Evolutionary conservation across 2,888 invertebrate species (phyloP).

Genomic region (Linnaemya tessellans): DNA sequence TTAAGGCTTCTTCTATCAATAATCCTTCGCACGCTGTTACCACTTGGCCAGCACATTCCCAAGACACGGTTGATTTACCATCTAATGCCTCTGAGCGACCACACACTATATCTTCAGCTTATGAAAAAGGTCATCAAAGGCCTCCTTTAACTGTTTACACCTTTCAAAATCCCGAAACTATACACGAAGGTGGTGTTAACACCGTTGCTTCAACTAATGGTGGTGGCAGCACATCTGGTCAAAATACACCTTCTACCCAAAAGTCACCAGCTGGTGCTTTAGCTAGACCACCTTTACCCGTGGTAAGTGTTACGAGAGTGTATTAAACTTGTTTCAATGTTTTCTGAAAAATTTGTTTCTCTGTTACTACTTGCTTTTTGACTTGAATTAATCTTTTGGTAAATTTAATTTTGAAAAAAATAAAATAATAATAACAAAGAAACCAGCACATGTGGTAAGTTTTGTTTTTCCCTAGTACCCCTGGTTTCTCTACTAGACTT

Average conservation of each 20-base stretch:
- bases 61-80: conserved; percentile 80
- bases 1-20: conserved; percentile 84
- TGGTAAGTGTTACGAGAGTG: conserved; percentile 84
- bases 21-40: conserved; percentile 83
- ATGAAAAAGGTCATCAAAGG: conserved; percentile 93
- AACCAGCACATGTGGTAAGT: conserved; percentile 81
- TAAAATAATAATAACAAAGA: conserved; percentile 76
- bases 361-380: conserved; percentile 60
- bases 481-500: conserved; percentile 59
- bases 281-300: conserved; percentile 89
- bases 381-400: conserved; percentile 66
- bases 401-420: conserved; percentile 48
- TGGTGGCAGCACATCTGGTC: conserved; percentile 76
- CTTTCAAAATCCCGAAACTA: conserved; percentile 90
- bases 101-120: conserved; percentile 96
- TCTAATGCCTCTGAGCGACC: conserved; percentile 90
- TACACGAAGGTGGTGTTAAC: conserved; percentile 78
- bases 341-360: conserved; percentile 42
- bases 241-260: conserved; percentile 80
- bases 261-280: conserved; percentile 85
- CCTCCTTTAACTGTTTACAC: conserved; percentile 94
- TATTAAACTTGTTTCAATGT: not conserved
- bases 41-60: conserved; percentile 84
- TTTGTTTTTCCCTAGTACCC: conserved; percentile 60
- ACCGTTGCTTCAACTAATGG: conserved; percentile 67